Conservation (phyloP, 2,113 vertebrate species). For the Vireo altiloquus region DNA sequence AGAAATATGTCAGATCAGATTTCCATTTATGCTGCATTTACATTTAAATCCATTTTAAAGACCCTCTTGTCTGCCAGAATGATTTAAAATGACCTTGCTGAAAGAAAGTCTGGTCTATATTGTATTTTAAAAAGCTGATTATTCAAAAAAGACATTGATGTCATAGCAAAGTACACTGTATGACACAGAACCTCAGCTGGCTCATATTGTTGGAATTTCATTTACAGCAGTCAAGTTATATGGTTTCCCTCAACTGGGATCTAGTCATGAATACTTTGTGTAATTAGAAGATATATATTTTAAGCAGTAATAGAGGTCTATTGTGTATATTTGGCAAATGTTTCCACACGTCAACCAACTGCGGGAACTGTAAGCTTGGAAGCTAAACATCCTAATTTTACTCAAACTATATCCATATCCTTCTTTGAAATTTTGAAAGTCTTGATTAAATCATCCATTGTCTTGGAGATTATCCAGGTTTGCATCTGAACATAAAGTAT, state of each 20-base stretch:
- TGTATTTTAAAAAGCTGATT: neutral
- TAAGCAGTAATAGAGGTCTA: slow-evolving; percentile 4
- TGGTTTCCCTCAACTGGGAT: neutral
- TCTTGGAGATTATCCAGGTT: neutral
- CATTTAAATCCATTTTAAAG: neutral
- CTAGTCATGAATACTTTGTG: neutral
- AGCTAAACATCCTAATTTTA: neutral
- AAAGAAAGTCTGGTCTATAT: neutral
- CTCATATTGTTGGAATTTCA: neutral
- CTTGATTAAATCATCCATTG: neutral
- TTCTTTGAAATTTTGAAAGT: neutral
- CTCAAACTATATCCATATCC: neutral
- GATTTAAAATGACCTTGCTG: neutral
- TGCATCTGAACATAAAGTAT: neutral
- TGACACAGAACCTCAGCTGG: neutral
- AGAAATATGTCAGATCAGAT: neutral
- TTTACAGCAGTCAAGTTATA: neutral
- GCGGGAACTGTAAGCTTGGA: neutral
- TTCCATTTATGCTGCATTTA: neutral
- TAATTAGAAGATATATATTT: slow-evolving; percentile 1
- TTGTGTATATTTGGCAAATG: neutral
- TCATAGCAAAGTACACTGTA: neutral
- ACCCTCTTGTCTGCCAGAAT: neutral
- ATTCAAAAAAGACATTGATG: slow-evolving; percentile 31
- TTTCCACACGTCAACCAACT: neutral